Evolutionary conservation across 2,888 invertebrate species (phyloP), one percentile per base, ranked within the genome.

Genomic region (Homarus gammarus): DNA sequence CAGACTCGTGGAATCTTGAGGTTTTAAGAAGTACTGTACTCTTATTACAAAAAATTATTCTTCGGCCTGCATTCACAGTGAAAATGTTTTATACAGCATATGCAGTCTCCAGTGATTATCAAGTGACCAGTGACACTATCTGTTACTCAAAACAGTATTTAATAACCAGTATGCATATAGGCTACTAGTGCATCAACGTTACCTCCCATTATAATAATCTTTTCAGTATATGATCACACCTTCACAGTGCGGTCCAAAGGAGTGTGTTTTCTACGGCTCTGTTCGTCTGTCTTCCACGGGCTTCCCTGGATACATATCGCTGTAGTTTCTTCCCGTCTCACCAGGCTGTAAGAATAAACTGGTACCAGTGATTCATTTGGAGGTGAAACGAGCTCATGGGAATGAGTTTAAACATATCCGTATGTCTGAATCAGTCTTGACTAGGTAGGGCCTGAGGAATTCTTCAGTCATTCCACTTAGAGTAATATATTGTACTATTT

Each of bases 351-450:
- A 64, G 77, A 44, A 73, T 77, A 44, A 18, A n/a, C 49, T 78
- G 78, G 56, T 64, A 51, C 38, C 81, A 79, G 82, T 82, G 81
- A 72, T 51, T 87, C 33, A 18, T 64, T 61, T 75, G 84, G 77
- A 82, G 82, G 82, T 56, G 70, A 82, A 82, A 36, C 36, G 77
- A 77, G 68, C 88, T 88, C 83, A 84, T 83, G 83, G 83, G 88
- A 88, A 78, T 83, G 88, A 88, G 88, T 83, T 88, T 78, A 88
- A 88, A 88, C 88, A 88, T 88, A 88, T 88, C 88, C 77, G 33
- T 78, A 44, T 70, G 27, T 85, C 61, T 77, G 77, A 78, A 78
- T 77, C 61, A 33, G 40, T 73, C 40, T 68, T 38, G 56, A 81
- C 40, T 87, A 40, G 87, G 83, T 84, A 84, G 84, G 70, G 83